Base-by-base conservation (phyloP, 2,113 vertebrate genomes). In the Polypterus bichir region DNA sequence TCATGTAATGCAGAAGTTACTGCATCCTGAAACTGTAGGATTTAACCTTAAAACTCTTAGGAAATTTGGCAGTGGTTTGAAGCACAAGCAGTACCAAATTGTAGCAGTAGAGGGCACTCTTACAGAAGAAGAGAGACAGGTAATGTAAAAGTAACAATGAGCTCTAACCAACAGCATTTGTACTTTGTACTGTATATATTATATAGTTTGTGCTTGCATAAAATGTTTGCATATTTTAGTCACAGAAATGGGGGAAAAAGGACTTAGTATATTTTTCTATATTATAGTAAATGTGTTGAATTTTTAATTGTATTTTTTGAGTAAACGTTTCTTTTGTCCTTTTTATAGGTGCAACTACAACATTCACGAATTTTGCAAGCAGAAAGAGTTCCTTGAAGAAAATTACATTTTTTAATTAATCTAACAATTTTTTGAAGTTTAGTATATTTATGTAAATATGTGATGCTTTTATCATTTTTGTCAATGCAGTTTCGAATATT, bases 61-160 rank as follows among this genome's bases (percentile, higher is more conserved):
- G 56, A 92, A 77, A 70, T 86, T 77, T 69, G 64, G 80, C 9
- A 67, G 85, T 57, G 80, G 77, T 74, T 79, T 98, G 63, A 97
- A 92, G 74, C 89, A 93, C 78, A 87, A 80, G 62, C 94, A 97
- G 44, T 98, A 97, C 80, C 94, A 98, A 69, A 79, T 97, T 67
- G 87, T 97, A 70, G 71, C 81, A 60, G 76, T 85, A 68, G 85
- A 89, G 66, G 92, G 89, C 1, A 45, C 81, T 3, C 79, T 98
- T 46, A 81, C 91, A n/a, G 62, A 75, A 46, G 88, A 92, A 59
- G 92, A 97, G 69, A 94, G 90, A 77, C 66, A 67, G 67, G 92
- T 95, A 77, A 86, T 85, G 87, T 9, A 59, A 27, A 27, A 27
- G 2, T 27, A 9, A 54, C 9, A 10, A 54, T 54, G 27, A 27